Conservation (phyloP, 2,113 vertebrate species). For the Periophthalmodon schlosseri region DNA sequence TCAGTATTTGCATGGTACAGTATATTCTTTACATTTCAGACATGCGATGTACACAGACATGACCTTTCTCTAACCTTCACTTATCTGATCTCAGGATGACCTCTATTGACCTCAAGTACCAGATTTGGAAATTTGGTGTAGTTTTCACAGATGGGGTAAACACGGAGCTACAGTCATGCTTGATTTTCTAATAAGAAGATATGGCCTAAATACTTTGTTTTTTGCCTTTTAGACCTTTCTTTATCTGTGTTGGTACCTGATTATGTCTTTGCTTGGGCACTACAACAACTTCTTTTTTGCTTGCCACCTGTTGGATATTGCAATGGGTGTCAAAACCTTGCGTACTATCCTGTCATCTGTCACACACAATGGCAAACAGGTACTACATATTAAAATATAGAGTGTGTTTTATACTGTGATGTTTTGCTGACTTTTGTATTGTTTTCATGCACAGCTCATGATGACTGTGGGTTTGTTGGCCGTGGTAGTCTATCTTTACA, state of each 20-base stretch:
- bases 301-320: conserved; percentile 89
- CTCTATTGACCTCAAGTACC: conserved; percentile 89
- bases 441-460: conserved; percentile 77
- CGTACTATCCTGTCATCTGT: conserved; percentile 92
- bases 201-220: background rate
- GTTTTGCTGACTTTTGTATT: background rate
- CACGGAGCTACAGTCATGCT: background rate
- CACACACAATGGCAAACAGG: conserved; percentile 96
- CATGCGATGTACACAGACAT: background rate
- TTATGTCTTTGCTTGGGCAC: conserved; percentile 91
- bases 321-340: conserved; percentile 92
- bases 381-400: conserved; percentile 20
- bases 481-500: conserved; percentile 92
- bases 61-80: background rate
- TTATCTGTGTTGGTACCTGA: conserved; percentile 89
- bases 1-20: conserved; percentile 84
- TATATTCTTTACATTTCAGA: background rate
- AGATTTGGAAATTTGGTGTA: conserved; percentile 95
- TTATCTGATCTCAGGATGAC: conserved; percentile 75
- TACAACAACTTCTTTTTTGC: conserved; percentile 96
- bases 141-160: conserved; percentile 93
- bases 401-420: background rate
- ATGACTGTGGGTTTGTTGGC: conserved; percentile 91
- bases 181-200: background rate
- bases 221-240: conserved; percentile 83